A percentile compares a stretch with the other conserved stretches of the same genome.
Conservation (phyloP, 2,113 vertebrate species). For the Cryptomyrus ogoouensis region DNA sequence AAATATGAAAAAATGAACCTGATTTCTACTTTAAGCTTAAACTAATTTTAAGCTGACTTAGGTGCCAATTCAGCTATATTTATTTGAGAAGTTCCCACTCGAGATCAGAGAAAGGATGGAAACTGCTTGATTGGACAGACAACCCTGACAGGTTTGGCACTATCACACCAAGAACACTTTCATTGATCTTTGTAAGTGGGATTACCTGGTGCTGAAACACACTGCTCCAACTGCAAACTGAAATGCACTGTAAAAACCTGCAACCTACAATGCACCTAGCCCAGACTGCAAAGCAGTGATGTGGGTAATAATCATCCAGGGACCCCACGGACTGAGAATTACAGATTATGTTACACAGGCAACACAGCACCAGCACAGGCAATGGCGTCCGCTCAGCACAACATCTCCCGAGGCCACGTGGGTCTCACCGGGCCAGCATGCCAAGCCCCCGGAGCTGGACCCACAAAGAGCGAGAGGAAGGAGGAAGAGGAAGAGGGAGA, state of each 20-base stretch:
- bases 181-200: not conserved
- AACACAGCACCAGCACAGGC: not conserved
- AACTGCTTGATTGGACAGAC: not conserved
- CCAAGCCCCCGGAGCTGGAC: not conserved
- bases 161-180: not conserved
- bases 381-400: not conserved
- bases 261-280: not conserved
- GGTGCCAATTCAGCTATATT: not conserved
- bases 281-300: not conserved
- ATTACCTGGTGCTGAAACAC: not conserved
- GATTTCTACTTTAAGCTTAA: not conserved
- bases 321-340: not conserved
- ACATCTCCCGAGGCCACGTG: not conserved
- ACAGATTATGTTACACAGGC: not conserved
- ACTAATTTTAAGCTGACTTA: not conserved
- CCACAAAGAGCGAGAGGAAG: not conserved
- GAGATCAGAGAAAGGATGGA: not conserved
- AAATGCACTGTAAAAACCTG: not conserved
- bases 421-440: conserved; percentile 7
- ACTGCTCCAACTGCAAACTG: not conserved
- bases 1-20: not conserved
- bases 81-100: not conserved
- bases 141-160: not conserved
- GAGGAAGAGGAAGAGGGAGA: conserved; percentile 12
- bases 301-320: not conserved